Conservation (phyloP, 2,113 vertebrate genomes). For the Pangasianodon hypophthalmus region DNA sequence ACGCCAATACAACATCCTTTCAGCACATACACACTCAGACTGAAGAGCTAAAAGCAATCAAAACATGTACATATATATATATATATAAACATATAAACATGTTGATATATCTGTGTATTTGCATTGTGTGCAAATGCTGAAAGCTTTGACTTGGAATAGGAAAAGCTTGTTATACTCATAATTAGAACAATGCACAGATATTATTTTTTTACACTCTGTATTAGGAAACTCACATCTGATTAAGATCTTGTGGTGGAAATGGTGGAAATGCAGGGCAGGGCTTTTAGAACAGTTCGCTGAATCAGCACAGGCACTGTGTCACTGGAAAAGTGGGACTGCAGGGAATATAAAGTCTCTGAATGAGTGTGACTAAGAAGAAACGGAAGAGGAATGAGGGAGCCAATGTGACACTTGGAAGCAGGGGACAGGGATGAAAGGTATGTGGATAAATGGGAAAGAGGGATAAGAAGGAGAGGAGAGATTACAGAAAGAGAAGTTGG, state of each 20-base stretch:
- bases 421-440: background rate
- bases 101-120: background rate
- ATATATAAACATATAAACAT: no score
- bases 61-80: background rate
- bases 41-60: background rate
- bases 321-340: background rate
- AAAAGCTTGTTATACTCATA: background rate
- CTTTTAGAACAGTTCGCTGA: background rate
- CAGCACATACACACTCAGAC: background rate
- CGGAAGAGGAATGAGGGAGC: background rate
- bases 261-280: background rate
- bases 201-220: background rate
- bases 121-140: background rate
- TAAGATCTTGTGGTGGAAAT: background rate
- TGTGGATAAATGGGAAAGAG: background rate
- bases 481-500: background rate
- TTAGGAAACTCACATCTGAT: background rate
- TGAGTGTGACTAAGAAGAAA: background rate
- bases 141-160: background rate
- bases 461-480: background rate
- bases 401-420: background rate
- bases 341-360: background rate
- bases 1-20: background rate
- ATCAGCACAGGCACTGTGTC: background rate
- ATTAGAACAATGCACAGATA: background rate